Evolutionary conservation across 1,140 invertebrate species (phyloP).

Genomic region (Tribolium madens): DNA sequence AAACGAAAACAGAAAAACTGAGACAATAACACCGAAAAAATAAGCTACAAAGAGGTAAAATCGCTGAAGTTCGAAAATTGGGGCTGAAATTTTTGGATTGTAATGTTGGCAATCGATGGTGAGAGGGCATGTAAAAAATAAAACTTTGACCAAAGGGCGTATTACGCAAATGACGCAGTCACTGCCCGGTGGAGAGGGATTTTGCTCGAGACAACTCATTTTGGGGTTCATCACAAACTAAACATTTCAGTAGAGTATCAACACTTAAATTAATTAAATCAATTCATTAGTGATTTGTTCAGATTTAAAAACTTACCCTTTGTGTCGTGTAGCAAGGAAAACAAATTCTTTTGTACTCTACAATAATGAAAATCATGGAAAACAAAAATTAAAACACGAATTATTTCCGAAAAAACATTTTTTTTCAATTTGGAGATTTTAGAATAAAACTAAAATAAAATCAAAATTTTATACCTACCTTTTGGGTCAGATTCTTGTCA

Average conservation of each 20-base stretch:
- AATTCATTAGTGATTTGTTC: constrained; percentile 4
- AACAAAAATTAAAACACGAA: neutral
- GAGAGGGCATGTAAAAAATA: neutral
- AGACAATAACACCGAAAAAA: neutral
- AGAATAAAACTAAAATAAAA: too few species aligned
- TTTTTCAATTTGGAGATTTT: too few species aligned
- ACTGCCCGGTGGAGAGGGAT: neutral
- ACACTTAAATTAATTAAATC: constrained; percentile 7
- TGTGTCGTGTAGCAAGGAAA: neutral
- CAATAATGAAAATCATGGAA: neutral
- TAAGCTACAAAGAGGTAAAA: neutral
- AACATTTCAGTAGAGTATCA: neutral
- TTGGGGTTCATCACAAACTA: neutral
- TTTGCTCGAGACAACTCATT: neutral
- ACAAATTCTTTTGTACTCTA: neutral
- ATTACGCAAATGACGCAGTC: constrained; percentile 12
- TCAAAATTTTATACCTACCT: neutral
- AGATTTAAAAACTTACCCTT: neutral
- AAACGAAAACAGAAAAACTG: neutral
- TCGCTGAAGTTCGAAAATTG: neutral
- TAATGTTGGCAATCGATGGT: neutral
- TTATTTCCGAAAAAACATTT: too few species aligned
- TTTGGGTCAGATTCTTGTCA: neutral
- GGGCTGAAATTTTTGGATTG: neutral
- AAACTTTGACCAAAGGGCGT: neutral